Base-by-base conservation (phyloP, 2,888 invertebrate genomes). In the Adelognathus sp. region DNA sequence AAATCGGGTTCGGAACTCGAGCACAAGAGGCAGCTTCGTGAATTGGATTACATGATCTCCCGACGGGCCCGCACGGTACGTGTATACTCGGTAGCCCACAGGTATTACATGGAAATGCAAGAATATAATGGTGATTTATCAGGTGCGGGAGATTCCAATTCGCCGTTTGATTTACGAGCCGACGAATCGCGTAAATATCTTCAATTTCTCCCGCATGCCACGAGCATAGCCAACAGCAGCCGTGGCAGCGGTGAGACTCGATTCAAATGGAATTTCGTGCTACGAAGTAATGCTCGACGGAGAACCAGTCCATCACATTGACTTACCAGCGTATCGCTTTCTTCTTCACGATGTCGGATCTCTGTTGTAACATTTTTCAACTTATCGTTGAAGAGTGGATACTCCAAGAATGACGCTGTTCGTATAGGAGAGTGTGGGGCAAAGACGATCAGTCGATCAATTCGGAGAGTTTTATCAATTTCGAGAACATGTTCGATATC, bases 101-200 rank as follows among this genome's bases (percentile, higher is more conserved):
- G 52, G 70, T 81, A 80, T 61, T 58, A 77, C 67, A 64, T 79
- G 60, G 74, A 52, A 69, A 41, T 67, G 60, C 70, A 41, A 83
- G 81, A n/a, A 86, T 80, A 82, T 75, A 84, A 81, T 81, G 75
- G 80, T 86, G 87, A 87, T 87, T 86, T 87, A 87, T 87, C 84
- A 83, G 83, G 80, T 83, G 79, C 50, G 56, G 81, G 76, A 83
- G 85, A 86, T 86, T 86, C 82, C 83, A 86, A 86, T 87, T 86
- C 86, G 81, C 81, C 67, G 69, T 77, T n/a, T 82, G 85, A 83
- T 84, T 84, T 86, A 82, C 75, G 81, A 67, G 27, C 36, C 63
- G 50, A 44, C 39, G 67, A 76, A 81, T 76, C 79, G 73, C 71
- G 85, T 84, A 86, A 86, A 86, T 85, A 86, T 87, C 85, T 85